These are phyloP conservation scores for Ptyas mucosa DNA, from an alignment of 2,113 vertebrate species.

Conservation along the genomic window DNA sequence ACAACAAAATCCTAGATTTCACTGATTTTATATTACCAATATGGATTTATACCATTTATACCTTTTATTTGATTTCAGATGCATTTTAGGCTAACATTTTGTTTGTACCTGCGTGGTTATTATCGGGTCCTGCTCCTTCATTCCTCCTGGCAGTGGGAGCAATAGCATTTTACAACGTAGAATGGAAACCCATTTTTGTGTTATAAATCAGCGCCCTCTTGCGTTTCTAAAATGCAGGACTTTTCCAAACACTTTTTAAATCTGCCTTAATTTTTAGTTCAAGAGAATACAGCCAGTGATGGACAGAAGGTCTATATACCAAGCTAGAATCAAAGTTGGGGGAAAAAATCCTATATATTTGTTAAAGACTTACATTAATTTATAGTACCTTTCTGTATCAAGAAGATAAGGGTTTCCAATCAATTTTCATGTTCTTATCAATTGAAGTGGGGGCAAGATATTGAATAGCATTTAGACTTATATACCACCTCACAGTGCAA, in stretches of 20 bases:
- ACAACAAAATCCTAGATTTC: too few relatives aligned
- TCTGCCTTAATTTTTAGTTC: background rate
- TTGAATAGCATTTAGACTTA: background rate
- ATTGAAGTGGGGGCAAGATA: background rate
- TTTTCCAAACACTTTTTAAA: background rate
- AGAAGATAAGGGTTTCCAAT: background rate
- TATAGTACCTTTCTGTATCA: background rate
- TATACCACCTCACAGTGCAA: background rate
- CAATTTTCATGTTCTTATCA: background rate
- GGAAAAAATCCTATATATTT: background rate
- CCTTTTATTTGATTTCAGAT: background rate
- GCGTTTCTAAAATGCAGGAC: background rate
- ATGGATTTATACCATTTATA: background rate
- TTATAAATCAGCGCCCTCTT: conserved; percentile 48
- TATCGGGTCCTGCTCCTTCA: background rate
- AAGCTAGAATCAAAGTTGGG: background rate
- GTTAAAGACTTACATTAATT: background rate
- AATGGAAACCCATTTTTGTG: background rate
- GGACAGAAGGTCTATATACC: background rate
- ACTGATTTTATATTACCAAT: background rate
- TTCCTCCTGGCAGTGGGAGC: background rate
- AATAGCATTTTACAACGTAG: background rate
- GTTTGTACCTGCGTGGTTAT: background rate
- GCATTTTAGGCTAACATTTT: background rate
- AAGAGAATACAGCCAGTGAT: background rate